Percentiles rank a stretch among this genome's conserved stretches.
Conservation (phyloP, 2,113 vertebrate species). For the pig (Sus scrofa) region DNA sequence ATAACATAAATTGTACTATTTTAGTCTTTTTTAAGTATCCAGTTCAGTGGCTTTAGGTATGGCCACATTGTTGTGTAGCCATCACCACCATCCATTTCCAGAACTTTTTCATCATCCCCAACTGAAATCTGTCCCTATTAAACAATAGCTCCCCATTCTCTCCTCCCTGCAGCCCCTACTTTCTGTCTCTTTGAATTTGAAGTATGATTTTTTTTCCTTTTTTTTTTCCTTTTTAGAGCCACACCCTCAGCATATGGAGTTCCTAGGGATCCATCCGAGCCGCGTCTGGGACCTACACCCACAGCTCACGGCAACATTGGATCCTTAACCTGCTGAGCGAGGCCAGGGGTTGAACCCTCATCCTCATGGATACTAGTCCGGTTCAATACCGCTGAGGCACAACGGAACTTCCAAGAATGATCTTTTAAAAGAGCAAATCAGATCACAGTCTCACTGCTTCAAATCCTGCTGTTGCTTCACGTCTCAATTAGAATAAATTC, state of each 20-base stretch:
- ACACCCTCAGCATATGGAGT: too few species aligned
- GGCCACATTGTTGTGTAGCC: neutral
- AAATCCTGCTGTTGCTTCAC: neutral
- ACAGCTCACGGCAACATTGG: too few species aligned
- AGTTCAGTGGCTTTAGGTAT: neutral
- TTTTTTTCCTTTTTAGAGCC: too few species aligned
- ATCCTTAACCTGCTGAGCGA: too few species aligned
- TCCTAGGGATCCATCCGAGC: too few species aligned
- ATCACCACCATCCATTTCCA: neutral
- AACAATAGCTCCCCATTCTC: neutral
- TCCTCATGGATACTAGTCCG: too few species aligned
- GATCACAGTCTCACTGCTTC: neutral
- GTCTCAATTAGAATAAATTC: neutral
- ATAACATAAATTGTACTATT: neutral
- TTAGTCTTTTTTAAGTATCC: neutral
- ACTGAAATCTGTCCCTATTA: neutral
- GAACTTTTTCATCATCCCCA: neutral
- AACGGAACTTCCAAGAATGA: neutral
- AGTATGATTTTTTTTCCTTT: neutral
- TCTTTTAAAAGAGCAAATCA: conserved; percentile 14
- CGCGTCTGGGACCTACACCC: too few species aligned
- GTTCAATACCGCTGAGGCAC: too few species aligned
- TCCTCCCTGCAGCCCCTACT: neutral
- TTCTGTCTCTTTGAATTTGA: neutral
- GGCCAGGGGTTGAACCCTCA: too few species aligned